Conservation (phyloP, 2,888 invertebrate genomes). For the Sisyra nigra region DNA sequence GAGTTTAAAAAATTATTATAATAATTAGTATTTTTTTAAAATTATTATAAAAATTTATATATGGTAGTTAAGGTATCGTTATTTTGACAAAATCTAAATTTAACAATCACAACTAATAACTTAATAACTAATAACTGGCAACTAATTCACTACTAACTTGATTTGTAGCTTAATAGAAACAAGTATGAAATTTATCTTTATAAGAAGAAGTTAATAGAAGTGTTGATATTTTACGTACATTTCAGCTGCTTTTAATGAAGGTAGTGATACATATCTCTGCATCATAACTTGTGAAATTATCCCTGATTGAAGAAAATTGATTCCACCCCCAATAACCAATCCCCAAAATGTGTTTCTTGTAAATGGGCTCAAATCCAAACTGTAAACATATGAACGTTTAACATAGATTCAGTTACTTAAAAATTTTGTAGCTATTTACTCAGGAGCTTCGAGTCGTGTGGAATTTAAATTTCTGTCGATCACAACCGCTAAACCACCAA, state of each 20-base stretch:
- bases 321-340: slow-evolving; percentile 53
- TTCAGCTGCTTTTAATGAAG: slow-evolving; percentile 49
- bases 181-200: too few species aligned
- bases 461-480: slow-evolving; percentile 48
- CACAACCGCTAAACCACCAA: slow-evolving; percentile 51
- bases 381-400: slow-evolving; percentile 23
- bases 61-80: too few species aligned
- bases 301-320: slow-evolving; percentile 61
- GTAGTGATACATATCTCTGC: slow-evolving; percentile 65
- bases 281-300: slow-evolving; percentile 74
- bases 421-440: slow-evolving; percentile 30
- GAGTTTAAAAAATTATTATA: too few species aligned
- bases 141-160: too few species aligned
- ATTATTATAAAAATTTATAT: too few species aligned
- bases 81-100: too few species aligned
- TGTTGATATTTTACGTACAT: slow-evolving; percentile 37
- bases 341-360: slow-evolving; percentile 65
- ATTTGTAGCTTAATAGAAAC: too few species aligned
- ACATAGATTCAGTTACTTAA: not conserved
- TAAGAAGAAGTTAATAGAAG: too few species aligned
- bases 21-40: too few species aligned
- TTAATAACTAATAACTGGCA: too few species aligned
- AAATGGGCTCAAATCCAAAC: slow-evolving; percentile 62
- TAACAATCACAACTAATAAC: too few species aligned
- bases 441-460: slow-evolving; percentile 51